Base-by-base conservation (phyloP, 2,113 vertebrate genomes). In the Hydropotes inermis region DNA sequence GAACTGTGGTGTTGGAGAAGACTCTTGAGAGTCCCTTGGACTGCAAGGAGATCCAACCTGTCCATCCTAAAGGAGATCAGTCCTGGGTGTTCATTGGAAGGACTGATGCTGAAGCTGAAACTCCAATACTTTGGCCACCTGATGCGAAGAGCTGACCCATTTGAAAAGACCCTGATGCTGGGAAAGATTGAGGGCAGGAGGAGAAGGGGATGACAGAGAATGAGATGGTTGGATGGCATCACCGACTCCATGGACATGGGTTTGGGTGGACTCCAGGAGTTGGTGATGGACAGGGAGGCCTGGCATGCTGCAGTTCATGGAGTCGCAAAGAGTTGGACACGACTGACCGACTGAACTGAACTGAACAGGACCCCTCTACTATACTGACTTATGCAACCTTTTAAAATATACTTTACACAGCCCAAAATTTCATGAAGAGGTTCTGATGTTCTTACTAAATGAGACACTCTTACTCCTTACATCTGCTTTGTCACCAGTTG, bases 361-460 rank as follows among this genome's bases (percentile, higher is more conserved):
- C 33, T 67, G 33, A 67, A 67, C 64, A 98, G 97, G 98, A 98
- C 98, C 99, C 99, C 98, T 98, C 98, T 98, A 98, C 98, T 99
- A 99, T 98, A 99, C 97, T 98, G 98, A 99, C 98, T 98, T 98
- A 98, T 94, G 98, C 98, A 98, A 98, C 98, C 95, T 98, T 96
- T 84, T 96, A 98, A 98, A 98, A 98, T 98, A 98, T 98, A 98
- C 99, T 98, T 98, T 96, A 98, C 98, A 98, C 98, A 99, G 99
- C 98, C 98, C 98, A 97, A 98, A 98, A 98, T 98, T 98, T 98
- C 98, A 98, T 98, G 96, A 84, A 98, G 98, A 98, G 98, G 98
- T 98, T 98, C 98, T 98, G 98, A 96, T 98, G 98, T 98, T 98
- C 97, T 95, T 87, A 98, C 93, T 96, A 97, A 97, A 97, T 54